phyloP scores from a whole-genome alignment of 2,113 vertebrate species.

The Hydrochoerus hydrochaeris region DNA sequence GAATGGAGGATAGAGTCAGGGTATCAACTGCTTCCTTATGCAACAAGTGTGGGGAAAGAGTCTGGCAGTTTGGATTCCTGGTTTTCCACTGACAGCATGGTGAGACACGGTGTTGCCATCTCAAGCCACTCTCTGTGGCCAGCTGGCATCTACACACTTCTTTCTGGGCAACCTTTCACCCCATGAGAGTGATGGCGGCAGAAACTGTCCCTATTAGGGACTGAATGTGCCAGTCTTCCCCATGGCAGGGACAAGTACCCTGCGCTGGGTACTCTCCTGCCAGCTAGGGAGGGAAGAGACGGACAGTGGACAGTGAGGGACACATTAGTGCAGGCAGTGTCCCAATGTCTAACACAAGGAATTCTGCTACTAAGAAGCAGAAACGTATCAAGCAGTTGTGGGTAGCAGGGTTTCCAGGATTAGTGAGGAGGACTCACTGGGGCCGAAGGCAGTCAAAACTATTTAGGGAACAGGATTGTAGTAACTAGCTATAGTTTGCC shows the following conservation, averaged over 20 bases:
- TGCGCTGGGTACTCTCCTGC: too few relatives aligned
- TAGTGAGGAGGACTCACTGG: background rate
- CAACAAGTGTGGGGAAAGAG: background rate
- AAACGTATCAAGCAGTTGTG: background rate
- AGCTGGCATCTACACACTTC: background rate
- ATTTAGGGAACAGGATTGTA: background rate
- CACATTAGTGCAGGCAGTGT: background rate
- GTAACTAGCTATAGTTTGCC: background rate
- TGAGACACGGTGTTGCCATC: fast-evolving
- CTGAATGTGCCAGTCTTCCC: background rate
- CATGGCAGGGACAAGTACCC: background rate
- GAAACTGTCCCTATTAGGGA: background rate
- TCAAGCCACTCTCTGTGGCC: background rate
- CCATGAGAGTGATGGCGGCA: background rate
- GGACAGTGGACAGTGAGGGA: fast-evolving
- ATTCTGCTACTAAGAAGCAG: background rate
- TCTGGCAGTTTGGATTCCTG: background rate
- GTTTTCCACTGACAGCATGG: background rate
- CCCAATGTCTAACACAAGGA: background rate
- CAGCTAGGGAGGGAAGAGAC: background rate
- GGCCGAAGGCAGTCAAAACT: background rate
- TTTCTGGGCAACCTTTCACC: background rate
- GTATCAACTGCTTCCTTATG: background rate
- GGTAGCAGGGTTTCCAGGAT: background rate
- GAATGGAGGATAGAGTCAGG: background rate